Evolutionary conservation across 2,888 invertebrate species (phyloP).

Genomic region (Ditula angustiorana): DNA sequence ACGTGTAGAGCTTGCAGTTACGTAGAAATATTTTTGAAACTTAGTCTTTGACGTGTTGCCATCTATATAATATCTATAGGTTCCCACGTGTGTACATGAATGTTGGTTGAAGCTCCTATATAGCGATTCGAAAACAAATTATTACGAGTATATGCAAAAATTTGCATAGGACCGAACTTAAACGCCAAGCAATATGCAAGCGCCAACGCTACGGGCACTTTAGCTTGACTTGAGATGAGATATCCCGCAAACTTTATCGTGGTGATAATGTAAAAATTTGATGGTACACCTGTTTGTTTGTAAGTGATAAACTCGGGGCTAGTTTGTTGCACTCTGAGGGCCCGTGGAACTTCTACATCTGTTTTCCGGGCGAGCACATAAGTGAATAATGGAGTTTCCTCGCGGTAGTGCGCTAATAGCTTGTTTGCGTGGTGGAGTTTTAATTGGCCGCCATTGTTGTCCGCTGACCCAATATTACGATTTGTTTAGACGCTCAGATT

Average conservation of each 20-base stretch:
- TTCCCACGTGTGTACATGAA: too few relatives aligned
- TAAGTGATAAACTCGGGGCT: constrained; percentile 9
- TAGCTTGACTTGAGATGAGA: too few relatives aligned
- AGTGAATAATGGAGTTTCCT: constrained; percentile 40
- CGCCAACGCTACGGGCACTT: background rate
- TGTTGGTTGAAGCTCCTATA: too few relatives aligned
- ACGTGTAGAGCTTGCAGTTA: background rate
- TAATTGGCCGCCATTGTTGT: constrained; percentile 61
- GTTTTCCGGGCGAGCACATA: constrained; percentile 34
- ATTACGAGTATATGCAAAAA: too few relatives aligned
- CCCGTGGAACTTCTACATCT: constrained; percentile 20
- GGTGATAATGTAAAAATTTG: background rate
- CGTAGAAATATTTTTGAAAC: background rate
- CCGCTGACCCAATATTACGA: constrained; percentile 49
- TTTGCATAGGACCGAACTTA: background rate
- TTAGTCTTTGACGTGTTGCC: background rate
- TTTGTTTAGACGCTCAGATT: constrained; percentile 44
- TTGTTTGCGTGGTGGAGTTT: constrained; percentile 60
- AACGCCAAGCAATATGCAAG: background rate
- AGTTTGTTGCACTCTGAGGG: constrained; percentile 30
- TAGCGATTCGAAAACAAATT: too few relatives aligned
- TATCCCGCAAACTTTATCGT: background rate
- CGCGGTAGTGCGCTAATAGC: constrained; percentile 48
- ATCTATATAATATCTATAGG: background rate
- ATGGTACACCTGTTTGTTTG: constrained; percentile 14